Evolutionary conservation across 2,797 vertebrate genomes (phyloP), one percentile per base, ranked within the genome.

Genomic region (Mionectes olivaceus): DNA sequence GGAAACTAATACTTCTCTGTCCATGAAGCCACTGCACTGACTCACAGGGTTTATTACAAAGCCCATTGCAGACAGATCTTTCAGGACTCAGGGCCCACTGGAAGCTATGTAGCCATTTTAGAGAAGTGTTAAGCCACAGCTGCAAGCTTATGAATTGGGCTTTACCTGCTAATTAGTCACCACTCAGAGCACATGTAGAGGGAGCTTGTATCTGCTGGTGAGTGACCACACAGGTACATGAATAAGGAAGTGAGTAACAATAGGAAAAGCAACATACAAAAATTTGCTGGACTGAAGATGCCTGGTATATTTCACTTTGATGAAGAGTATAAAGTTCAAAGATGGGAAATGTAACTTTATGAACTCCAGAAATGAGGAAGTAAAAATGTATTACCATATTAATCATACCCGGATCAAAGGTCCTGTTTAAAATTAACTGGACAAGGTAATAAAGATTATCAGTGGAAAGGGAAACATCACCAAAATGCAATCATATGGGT

Each of bases 81-180:
- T 75, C 0, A 0, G 82, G 12, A 21, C 39, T 71, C 69, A 4
- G 7, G 65, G 79, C 68, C 12, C 11, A 75, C 61, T 93, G 65
- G 76, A 86, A 94, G 89, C 59, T 52, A 30, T 3, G 44, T 44
- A 73, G 82, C 49, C 71, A 61, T 30, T 84, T 69, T 73, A 70
- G 50, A 88, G 76, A 88, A 69, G 69, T 73, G 87, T 50, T 91
- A 78, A 94, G 61, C 46, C 87, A 86, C 87, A 96, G 80, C 85
- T 93, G 65, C 83, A 79, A 44, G 53, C 81, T 94, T 75, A 78
- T 39, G 63, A 90, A 79, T 22, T 61, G 50, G 43, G 46, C 50
- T 93, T 84, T 88, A 41, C 50, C 28, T 71, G 71, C 76, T 92
- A 67, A 92, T 73, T 89, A 61, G 76, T 35, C 84, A 57, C 53